phyloP scores from a whole-genome alignment of 2,888 invertebrate species.

The Polydrusus pterygomalis region DNA sequence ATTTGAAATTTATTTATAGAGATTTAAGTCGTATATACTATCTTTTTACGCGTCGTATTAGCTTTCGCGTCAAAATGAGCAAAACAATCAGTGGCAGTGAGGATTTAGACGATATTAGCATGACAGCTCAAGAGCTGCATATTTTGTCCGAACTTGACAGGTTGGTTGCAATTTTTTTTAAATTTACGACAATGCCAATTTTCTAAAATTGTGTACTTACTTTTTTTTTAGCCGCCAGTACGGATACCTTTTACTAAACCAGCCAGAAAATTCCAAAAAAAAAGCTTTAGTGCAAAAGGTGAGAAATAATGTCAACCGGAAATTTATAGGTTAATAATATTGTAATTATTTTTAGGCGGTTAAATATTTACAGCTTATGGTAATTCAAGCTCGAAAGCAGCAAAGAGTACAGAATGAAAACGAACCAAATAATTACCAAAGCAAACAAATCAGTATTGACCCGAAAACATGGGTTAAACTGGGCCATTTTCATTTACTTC shows the following conservation, averaged over 20 bases:
- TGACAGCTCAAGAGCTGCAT: conserved; percentile 88
- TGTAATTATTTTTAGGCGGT: conserved; percentile 77
- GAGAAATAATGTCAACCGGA: conserved; percentile 58
- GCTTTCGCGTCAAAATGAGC: conserved; percentile 64
- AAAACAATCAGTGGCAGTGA: conserved; percentile 64
- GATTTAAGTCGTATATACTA: conserved; percentile 42
- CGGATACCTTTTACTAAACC: conserved; percentile 89
- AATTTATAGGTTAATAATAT: conserved; percentile 29
- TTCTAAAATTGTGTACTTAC: conserved; percentile 6
- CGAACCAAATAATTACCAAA: conserved; percentile 68
- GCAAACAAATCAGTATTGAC: conserved; percentile 85
- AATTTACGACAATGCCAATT: background rate
- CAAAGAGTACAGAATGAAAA: conserved; percentile 71
- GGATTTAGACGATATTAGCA: conserved; percentile 69
- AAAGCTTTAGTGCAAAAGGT: conserved; percentile 87
- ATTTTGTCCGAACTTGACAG: conserved; percentile 92
- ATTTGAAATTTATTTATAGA: conserved; percentile 50
- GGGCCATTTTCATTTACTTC: conserved; percentile 94
- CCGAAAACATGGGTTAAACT: conserved; percentile 95
- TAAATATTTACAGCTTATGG: conserved; percentile 88
- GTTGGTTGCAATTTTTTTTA: conserved; percentile 65
- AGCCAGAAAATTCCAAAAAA: conserved; percentile 87
- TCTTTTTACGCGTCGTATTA: conserved; percentile 28
- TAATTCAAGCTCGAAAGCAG: conserved; percentile 84
- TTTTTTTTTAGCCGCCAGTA: conserved; percentile 86